A percentile compares a stretch with the other conserved stretches of the same genome.
Conservation (phyloP, 2,888 invertebrate species). For the Nephrotoma flavescens region DNA sequence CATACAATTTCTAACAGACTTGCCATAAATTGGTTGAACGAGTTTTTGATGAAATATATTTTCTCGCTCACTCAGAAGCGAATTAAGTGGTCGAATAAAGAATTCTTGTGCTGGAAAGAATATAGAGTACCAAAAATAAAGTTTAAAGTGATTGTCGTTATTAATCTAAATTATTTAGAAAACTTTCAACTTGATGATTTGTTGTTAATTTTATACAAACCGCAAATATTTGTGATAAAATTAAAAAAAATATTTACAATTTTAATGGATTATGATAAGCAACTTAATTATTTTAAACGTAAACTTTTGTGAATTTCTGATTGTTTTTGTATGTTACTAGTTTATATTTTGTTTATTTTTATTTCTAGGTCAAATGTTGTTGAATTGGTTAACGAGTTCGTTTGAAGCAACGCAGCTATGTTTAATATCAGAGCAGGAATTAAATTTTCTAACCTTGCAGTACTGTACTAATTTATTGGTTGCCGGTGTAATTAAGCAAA, state of each 20-base stretch:
- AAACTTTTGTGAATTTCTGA: not conserved
- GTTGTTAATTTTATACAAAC: not conserved
- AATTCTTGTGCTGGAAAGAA: not conserved
- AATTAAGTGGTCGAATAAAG: not conserved
- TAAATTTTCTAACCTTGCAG: conserved; percentile 61
- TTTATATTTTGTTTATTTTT: not conserved
- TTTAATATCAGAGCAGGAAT: conserved; percentile 43
- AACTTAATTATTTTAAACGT: not conserved
- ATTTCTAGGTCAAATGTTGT: conserved; percentile 68
- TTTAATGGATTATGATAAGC: not conserved
- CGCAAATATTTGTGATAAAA: not conserved
- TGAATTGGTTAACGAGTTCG: conserved; percentile 77
- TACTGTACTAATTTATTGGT: conserved; percentile 78
- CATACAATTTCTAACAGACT: not conserved
- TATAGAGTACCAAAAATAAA: not conserved
- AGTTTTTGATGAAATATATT: not conserved
- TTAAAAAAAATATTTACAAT: not conserved
- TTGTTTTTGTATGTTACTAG: not conserved
- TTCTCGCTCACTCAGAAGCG: not conserved
- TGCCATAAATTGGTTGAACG: not conserved
- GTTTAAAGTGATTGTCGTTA: not conserved
- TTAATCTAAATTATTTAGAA: not conserved
- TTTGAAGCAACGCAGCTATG: conserved; percentile 45
- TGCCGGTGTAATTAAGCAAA: conserved; percentile 70
- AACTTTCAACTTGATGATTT: not conserved